Evolutionary conservation across 2,113 vertebrate species (phyloP).

Genomic region (Clarias magur): DNA sequence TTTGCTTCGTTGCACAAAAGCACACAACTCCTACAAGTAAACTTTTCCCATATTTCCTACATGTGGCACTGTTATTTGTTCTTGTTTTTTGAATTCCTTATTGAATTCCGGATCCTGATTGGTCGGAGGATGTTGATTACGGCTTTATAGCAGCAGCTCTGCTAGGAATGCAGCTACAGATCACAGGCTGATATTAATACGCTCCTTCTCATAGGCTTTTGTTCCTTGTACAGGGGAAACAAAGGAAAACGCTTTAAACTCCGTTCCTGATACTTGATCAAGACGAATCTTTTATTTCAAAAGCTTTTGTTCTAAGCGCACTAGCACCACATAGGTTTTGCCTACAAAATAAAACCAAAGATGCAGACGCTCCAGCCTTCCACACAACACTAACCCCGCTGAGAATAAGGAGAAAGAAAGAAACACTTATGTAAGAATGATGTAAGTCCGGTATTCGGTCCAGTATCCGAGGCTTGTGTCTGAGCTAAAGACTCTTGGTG

Average conservation of each 20-base stretch:
- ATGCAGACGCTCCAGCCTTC: not conserved
- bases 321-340: not conserved
- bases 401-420: slow-evolving; percentile 21
- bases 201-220: not conserved
- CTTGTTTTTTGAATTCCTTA: not conserved
- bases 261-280: not conserved
- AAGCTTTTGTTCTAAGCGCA: too few relatives aligned
- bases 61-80: not conserved
- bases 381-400: not conserved
- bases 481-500: slow-evolving; percentile 29
- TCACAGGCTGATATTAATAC: not conserved
- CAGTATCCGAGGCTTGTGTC: slow-evolving; percentile 6
- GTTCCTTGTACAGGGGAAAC: not conserved
- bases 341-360: not conserved
- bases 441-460: slow-evolving; percentile 22
- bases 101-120: not conserved
- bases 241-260: not conserved
- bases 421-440: slow-evolving; percentile 41
- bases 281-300: not conserved
- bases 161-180: too few relatives aligned
- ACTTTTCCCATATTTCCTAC: not conserved
- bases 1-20: not conserved
- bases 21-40: not conserved
- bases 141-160: too few relatives aligned
- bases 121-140: not conserved